These are phyloP conservation scores for Dromiciops gliroides DNA, from an alignment of 2,113 vertebrate genomes.

Conservation along the genomic window DNA sequence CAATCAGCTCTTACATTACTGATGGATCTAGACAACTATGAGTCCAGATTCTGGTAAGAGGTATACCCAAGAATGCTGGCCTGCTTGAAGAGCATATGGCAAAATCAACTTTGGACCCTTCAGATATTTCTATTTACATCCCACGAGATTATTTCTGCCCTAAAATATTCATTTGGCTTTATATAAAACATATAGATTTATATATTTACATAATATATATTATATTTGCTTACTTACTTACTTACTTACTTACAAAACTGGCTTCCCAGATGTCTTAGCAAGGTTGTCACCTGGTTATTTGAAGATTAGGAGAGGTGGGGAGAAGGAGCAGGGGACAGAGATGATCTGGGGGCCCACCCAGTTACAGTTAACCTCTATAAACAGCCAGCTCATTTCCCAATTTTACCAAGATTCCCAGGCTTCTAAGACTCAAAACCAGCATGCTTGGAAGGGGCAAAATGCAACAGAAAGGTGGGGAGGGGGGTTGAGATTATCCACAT, in stretches of 20 bases:
- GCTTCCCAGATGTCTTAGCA: background rate
- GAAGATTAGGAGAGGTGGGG: background rate
- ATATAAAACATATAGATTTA: too few relatives aligned
- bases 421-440: background rate
- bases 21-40: background rate
- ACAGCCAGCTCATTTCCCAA: background rate
- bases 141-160: background rate
- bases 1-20: background rate
- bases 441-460: background rate
- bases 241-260: conserved; percentile 54
- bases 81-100: background rate
- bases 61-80: background rate
- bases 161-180: background rate
- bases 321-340: background rate
- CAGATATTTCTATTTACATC: background rate
- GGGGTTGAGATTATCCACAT: background rate
- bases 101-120: conserved; percentile 26
- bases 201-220: too few relatives aligned
- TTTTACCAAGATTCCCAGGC: background rate
- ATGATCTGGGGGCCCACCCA: background rate
- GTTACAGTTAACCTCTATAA: background rate
- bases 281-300: background rate
- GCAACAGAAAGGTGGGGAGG: background rate
- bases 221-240: too few relatives aligned
- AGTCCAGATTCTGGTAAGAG: background rate